Base-by-base conservation (phyloP, 2,113 vertebrate genomes). In the Bubo blakistoni region DNA sequence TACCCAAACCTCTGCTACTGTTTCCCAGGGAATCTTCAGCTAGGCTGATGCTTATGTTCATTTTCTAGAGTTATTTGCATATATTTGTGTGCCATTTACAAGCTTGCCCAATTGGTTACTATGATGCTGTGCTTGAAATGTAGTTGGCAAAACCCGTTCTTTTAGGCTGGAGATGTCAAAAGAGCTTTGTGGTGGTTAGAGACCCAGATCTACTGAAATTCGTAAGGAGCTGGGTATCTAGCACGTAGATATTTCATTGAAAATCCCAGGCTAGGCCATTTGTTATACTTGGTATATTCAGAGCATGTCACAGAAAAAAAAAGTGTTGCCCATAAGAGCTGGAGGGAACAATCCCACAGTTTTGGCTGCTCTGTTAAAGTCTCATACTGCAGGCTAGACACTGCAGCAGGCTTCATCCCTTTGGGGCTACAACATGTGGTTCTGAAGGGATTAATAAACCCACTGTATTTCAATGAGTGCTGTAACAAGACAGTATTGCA, bases 381-480 rank as follows among this genome's bases (percentile, higher is more conserved):
- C 70, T 83, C 34, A 12, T 74, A 57, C 91, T 47, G 67, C 54
- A 46, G 61, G 36, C 61, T 2, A 88, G 81, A 52, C 13, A 8
- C n/a, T 86, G 51, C 51, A 88, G 67, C 66, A 84, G 24, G 62
- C 24, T 90, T 42, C 57, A 24, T 79, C 77, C 86, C 88, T 89
- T 58, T 89, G 65, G 62, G 88, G 65, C 62, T 81, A 61, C 77
- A 86, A 34, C 36, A 3, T 46, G 44, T 85, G 83, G 55, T 46
- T 96, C 66, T 86, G 58, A 94, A 93, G 80, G 74, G 80, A 89
- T 85, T 91, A 76, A 92, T 94, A 91, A 94, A 81, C 69, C 58
- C 76, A 16, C 81, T 46, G 36, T 79, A 73, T 86, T 94, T 91
- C 86, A 81, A 0, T 49, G 94, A 91, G 44, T 38, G 27, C 67